A percentile compares a stretch with the other conserved stretches of the same genome.
Conservation (phyloP, 2,113 vertebrate species). For the Pseudolaguvia tuberculata region DNA sequence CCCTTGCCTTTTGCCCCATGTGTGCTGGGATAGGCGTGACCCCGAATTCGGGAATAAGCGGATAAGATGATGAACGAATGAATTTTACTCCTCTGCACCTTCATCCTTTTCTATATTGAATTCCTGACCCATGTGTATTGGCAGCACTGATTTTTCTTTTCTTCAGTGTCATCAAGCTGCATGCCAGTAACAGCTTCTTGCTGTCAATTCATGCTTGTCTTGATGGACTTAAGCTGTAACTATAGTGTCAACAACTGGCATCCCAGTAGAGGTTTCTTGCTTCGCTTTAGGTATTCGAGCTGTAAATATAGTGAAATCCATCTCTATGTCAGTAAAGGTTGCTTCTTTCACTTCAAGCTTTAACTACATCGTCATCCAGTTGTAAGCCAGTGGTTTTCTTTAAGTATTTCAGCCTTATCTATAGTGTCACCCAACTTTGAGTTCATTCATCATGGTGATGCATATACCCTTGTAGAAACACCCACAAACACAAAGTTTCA, state of each 20-base stretch:
- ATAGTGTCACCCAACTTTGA: too few species aligned
- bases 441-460: too few species aligned
- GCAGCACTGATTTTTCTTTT: background rate
- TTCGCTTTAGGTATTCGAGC: background rate
- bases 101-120: conserved; percentile 39
- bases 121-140: conserved; percentile 6
- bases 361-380: too few species aligned
- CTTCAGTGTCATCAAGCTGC: background rate
- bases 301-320: background rate
- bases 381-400: too few species aligned
- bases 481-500: too few species aligned
- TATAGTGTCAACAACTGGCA: background rate
- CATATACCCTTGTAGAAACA: too few species aligned
- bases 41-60: too few species aligned
- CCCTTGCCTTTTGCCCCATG: too few species aligned
- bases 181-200: background rate
- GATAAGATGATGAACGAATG: too few species aligned
- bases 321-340: background rate
- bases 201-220: background rate
- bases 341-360: background rate
- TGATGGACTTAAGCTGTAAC: background rate
- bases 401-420: too few species aligned
- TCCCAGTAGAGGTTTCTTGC: background rate
- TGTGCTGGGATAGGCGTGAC: too few species aligned
- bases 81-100: conserved; percentile 49